phyloP scores from a whole-genome alignment of 2,888 invertebrate genomes.

The Tinea semifulvella region DNA sequence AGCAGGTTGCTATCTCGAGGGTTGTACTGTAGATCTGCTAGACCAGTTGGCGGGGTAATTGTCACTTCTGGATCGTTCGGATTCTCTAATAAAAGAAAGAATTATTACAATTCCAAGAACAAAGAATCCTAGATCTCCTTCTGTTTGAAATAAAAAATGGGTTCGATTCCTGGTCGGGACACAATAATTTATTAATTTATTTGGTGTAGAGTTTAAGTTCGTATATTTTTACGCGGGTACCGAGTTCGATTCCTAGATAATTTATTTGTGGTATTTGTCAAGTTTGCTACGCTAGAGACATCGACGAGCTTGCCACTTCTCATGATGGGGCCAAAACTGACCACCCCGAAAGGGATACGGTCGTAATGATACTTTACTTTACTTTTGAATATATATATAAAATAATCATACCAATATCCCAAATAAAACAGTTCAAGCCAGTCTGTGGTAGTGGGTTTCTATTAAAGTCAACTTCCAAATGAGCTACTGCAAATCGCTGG shows the following conservation, averaged over 20 bases:
- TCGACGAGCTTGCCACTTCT: no score
- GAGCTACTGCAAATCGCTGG: conserved; percentile 80
- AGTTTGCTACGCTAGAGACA: no score
- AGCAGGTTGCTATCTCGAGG: conserved; percentile 77
- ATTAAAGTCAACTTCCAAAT: conserved; percentile 81
- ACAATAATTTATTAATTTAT: no score
- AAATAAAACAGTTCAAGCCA: conserved; percentile 68
- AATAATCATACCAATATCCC: conserved; percentile 87
- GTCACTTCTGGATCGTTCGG: conserved; percentile 78
- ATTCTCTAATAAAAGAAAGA: conserved; percentile 65
- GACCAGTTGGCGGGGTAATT: conserved; percentile 73
- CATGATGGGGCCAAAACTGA: no score
- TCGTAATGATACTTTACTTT: background rate
- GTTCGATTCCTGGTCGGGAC: no score
- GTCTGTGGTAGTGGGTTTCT: conserved; percentile 53
- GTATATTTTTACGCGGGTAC: background rate
- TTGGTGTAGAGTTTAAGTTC: no score
- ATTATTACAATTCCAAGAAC: no score
- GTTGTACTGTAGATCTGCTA: conserved; percentile 85
- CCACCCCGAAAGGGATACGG: no score
- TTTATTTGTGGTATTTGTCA: no score
- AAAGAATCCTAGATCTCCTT: no score
- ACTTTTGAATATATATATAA: no score
- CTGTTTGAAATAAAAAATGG: no score
- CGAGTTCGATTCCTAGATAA: background rate